Conservation (phyloP, 2,888 invertebrate species). For the Hirtodrosophila confusa region DNA sequence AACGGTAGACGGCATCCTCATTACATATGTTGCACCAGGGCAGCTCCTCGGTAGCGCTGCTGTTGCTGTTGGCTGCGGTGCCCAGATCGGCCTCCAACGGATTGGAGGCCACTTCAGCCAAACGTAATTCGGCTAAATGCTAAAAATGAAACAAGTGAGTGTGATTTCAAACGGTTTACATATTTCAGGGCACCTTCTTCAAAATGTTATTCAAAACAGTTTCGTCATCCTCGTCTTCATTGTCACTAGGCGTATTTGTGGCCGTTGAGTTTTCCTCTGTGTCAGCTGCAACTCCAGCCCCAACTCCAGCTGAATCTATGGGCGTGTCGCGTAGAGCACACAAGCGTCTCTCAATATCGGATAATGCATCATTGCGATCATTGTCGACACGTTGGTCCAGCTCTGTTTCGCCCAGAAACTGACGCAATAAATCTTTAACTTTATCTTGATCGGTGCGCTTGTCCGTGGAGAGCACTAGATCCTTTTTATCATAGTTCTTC, state of each 20-base stretch:
- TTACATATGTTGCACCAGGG: conserved; percentile 95
- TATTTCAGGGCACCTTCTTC: conserved; percentile 64
- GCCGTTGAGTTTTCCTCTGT: conserved; percentile 30
- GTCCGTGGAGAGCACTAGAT: conserved; percentile 85
- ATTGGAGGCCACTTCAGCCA: conserved; percentile 84
- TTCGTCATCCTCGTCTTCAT: conserved; percentile 84
- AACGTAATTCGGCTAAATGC: conserved; percentile 85
- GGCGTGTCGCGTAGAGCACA: conserved; percentile 85
- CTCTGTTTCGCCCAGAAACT: conserved; percentile 85
- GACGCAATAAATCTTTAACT: conserved; percentile 88
- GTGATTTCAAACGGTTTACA: not conserved
- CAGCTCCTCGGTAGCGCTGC: conserved; percentile 85
- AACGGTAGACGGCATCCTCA: conserved; percentile 90
- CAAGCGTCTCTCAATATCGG: conserved; percentile 86
- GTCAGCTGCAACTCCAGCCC: no score
- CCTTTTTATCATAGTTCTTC: conserved; percentile 81
- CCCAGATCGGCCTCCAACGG: conserved; percentile 84
- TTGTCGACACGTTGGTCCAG: conserved; percentile 85
- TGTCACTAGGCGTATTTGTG: conserved; percentile 78
- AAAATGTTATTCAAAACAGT: conserved; percentile 81
- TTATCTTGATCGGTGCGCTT: conserved; percentile 89
- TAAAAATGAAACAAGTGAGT: conserved; percentile 50
- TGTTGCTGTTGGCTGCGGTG: conserved; percentile 42
- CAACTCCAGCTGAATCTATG: conserved; percentile 38
- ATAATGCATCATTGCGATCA: conserved; percentile 84